Base-by-base conservation (phyloP, 1,140 invertebrate genomes). In the Paralvinella palmiformis region DNA sequence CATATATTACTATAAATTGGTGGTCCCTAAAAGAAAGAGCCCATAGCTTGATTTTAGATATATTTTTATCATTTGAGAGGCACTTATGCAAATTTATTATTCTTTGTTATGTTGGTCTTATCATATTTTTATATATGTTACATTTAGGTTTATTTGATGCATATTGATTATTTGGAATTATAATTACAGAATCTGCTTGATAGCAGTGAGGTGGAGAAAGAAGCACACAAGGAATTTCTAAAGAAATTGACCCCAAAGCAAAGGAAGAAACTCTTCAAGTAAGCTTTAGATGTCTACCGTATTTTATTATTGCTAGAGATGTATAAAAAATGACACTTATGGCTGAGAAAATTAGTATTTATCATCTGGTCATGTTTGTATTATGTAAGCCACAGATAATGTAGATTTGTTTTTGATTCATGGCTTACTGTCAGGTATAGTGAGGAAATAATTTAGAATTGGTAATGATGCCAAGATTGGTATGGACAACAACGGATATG, bases 261-360 rank as follows among this genome's bases (percentile, higher is more conserved):
- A 72, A 96, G 96, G 75, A 89, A 91, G 68, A 94, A 91, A 73
- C 79, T 96, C 53, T 81, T 96, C 3, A 93, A 89, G 86, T 90
- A 85, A 83, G 83, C 35, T 27, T 52, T 29, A 52, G 31, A 52
- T n/a, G 24, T 2, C 48, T 27, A 6, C 31, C 31, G 3, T 3
- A 22, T 27, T 57, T 57, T 22, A 31, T 20, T 32, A n/a, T 24
- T 24, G 53, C 53, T n/a, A n/a, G n/a, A n/a, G n/a, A n/a, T n/a
- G n/a, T n/a, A n/a, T n/a, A n/a, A n/a, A n/a, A n/a, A n/a, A n/a
- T n/a, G n/a, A n/a, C n/a, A n/a, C n/a, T n/a, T n/a, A n/a, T n/a
- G n/a, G n/a, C n/a, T n/a, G n/a, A n/a, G n/a, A n/a, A n/a, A n/a
- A n/a, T n/a, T n/a, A n/a, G n/a, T n/a, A n/a, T n/a, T n/a, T n/a